Percentiles rank a stretch among this genome's conserved stretches.
Conservation (phyloP, 2,888 invertebrate genomes). For the Eulithis testata region DNA sequence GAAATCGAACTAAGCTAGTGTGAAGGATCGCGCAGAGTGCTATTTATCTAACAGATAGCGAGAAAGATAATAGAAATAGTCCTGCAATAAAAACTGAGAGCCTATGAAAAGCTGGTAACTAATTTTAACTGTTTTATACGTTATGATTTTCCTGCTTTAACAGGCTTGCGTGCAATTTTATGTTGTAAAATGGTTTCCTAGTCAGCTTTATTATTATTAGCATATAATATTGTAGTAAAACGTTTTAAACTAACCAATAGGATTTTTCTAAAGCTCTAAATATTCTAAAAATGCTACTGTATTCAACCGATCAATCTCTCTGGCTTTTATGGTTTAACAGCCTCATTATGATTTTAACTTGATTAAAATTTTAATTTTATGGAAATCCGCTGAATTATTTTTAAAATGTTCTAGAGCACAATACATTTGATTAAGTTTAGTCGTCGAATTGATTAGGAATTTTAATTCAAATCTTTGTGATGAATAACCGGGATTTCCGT, state of each 20-base stretch:
- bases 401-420: conserved; percentile 6
- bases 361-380: conserved; percentile 27
- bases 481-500: conserved; percentile 9
- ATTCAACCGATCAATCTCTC: conserved; percentile 2
- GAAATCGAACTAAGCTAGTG: conserved; percentile 13
- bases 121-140: conserved; percentile 7
- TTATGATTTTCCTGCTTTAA: conserved; percentile 1
- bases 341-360: conserved; percentile 23
- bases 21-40: conserved; percentile 14
- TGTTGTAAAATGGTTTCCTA: conserved; percentile 6
- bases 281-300: conserved; percentile 18
- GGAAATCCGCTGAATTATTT: conserved; percentile 16
- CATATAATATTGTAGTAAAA: conserved; percentile 12
- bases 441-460: conserved; percentile 21
- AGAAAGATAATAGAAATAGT: conserved; percentile 7
- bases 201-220: conserved; percentile 9
- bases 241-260: conserved; percentile 8
- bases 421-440: conserved; percentile 19
- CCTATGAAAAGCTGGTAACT: conserved; percentile 4
- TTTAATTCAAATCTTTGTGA: conserved; percentile 10
- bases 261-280: conserved; percentile 1
- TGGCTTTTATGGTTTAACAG: conserved; percentile 23
- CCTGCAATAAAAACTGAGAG: conserved; percentile 1
- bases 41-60: conserved; percentile 8
- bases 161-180: conserved; percentile 4